phyloP scores from a whole-genome alignment of 2,888 invertebrate species.

The Heterodera filipjevi region DNA sequence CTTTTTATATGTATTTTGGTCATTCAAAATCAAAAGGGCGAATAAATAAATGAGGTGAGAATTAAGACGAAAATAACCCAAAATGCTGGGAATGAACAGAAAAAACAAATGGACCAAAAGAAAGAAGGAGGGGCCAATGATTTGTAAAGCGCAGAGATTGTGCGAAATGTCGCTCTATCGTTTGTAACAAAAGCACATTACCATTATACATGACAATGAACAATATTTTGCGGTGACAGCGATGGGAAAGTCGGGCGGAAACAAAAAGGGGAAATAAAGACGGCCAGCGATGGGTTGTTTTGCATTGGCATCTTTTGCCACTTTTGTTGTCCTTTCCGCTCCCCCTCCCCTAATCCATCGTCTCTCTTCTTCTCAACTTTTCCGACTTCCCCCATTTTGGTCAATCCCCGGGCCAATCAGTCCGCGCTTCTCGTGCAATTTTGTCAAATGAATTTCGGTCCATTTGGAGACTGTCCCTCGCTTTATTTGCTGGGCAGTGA shows the following conservation, averaged over 20 bases:
- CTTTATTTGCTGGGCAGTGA: constrained; percentile 32
- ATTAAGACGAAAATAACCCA: constrained; percentile 1
- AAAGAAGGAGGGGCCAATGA: neutral
- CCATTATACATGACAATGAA: too few species aligned
- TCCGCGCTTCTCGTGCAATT: constrained; percentile 31
- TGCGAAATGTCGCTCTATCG: neutral
- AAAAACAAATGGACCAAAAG: neutral
- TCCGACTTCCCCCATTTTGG: constrained; percentile 20
- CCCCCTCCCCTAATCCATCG: neutral
- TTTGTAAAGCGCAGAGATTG: neutral
- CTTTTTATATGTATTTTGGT: neutral
- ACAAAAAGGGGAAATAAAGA: too few species aligned
- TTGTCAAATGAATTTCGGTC: constrained; percentile 26
- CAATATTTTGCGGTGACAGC: too few species aligned
- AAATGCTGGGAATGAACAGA: neutral
- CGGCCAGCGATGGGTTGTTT: too few species aligned
- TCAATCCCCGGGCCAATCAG: constrained; percentile 1
- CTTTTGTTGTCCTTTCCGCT: neutral
- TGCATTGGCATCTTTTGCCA: too few species aligned
- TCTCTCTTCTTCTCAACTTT: neutral
- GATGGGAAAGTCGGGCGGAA: too few species aligned
- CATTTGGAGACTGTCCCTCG: constrained; percentile 19
- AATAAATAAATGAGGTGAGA: constrained; percentile 13
- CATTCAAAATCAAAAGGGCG: neutral
- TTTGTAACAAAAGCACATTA: neutral